Conservation (phyloP, 1,140 invertebrate genomes). For the Drosophila insularis region DNA sequence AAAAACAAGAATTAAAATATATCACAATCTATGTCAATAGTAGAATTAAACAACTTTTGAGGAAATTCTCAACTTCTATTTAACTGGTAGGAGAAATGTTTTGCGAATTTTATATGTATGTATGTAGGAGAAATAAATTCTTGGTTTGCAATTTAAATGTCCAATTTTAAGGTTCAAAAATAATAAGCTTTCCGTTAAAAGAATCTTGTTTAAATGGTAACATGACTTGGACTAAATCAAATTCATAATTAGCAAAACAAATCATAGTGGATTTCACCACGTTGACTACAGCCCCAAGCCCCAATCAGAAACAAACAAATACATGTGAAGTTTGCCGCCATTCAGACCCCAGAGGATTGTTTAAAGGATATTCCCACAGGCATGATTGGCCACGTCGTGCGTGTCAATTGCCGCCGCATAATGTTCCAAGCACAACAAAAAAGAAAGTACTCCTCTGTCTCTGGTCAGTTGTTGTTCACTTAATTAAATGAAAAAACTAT, state of each 20-base stretch:
- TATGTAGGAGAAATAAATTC: too few species aligned
- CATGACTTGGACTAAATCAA: neutral
- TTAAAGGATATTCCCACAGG: neutral
- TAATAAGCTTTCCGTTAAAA: too few species aligned
- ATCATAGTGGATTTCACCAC: neutral
- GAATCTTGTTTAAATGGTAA: too few species aligned
- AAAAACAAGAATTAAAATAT: too few species aligned
- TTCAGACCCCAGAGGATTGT: neutral
- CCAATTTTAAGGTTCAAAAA: too few species aligned
- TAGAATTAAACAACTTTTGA: too few species aligned
- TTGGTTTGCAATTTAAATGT: too few species aligned
- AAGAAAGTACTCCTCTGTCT: neutral
- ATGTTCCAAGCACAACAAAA: slow-evolving; percentile 1
- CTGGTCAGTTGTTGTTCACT: slow-evolving; percentile 8
- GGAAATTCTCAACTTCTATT: too few species aligned
- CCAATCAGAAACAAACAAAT: neutral
- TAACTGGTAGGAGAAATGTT: too few species aligned
- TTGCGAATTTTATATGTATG: too few species aligned
- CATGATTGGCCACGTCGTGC: neutral
- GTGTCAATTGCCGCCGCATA: neutral
- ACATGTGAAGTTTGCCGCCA: neutral
- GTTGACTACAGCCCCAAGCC: neutral
- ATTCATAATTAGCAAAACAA: neutral
- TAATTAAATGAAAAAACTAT: slow-evolving; percentile 30
- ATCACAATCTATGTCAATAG: too few species aligned